Base-by-base conservation (phyloP, 92 coral and sea anemone genomes). In the Palythoa heliodiscus region DNA sequence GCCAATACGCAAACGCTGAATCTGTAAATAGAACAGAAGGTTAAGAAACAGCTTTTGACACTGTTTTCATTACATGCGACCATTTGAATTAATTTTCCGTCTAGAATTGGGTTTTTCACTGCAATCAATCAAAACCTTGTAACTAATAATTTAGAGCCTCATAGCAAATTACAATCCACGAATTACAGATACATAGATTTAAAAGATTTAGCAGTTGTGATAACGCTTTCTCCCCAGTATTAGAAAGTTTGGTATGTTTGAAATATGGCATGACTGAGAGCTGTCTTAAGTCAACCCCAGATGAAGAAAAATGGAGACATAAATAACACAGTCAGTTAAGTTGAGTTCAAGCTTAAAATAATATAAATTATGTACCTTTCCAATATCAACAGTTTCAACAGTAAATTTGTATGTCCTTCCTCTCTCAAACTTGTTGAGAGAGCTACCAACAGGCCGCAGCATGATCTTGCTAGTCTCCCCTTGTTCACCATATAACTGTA, bases 391-490 rank as follows among this genome's bases (percentile, higher is more conserved):
- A 11, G 99, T 97, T 89, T 97, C 99, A 13, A 97, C 99, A 52
- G 99, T 97, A 84, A 97, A 97, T 89, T 97, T 97, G 92, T 97
- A 97, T 0, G 95, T 97, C 75, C 98, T 88, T 40, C 99, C 99
- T 63, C 92, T 92, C 87, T 97, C 99, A 88, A 97, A 97, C 73
- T 92, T 95, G 86, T 92, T 93, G 40, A 97, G 90, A 17, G 98
- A 91, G 9, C 95, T 89, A 7, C 99, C 99, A n/a, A 95, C 98
- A 5, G 99, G 99, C 29, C 99, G 89, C 48, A 97, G 87, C 99
- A 97, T 97, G 58, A 97, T 97, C 40, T 97, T 97, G 87, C 99
- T 97, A 1, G 99, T 97, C 87, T 97, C 99, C 61, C 99, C 99
- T 73, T 90, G 90, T 75, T 95, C 99, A n/a, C 99, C 99, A 76